A percentile compares a stretch with the other conserved stretches of the same genome.
Evolutionary conservation across 2,113 vertebrate species (phyloP).

Genomic region (Meles meles): DNA sequence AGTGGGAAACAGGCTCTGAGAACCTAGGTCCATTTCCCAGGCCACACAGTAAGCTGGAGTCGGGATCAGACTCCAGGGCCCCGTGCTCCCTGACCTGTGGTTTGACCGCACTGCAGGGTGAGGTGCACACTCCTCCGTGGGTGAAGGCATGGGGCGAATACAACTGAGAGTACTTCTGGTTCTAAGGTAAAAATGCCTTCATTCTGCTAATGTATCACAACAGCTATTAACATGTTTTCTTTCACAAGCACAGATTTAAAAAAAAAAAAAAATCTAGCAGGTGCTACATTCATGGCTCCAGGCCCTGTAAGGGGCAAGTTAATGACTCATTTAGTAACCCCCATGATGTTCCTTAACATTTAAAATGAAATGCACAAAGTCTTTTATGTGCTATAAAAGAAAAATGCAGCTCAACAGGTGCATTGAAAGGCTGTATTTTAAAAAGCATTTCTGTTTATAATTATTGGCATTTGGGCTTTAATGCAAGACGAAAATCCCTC

Average conservation of each 20-base stretch:
- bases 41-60: rapidly evolving
- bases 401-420: background rate
- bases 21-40: background rate
- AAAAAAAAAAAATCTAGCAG: background rate
- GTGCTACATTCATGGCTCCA: background rate
- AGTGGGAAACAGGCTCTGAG: background rate
- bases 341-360: background rate
- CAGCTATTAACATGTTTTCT: background rate
- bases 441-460: constrained; percentile 39
- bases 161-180: background rate
- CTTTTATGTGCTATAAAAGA: background rate
- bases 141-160: rapidly evolving
- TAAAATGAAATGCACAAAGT: background rate
- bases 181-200: background rate
- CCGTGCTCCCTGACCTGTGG: background rate
- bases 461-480: constrained; percentile 27
- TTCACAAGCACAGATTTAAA: background rate
- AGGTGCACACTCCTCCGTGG: no score
- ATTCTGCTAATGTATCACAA: background rate
- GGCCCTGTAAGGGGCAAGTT: background rate
- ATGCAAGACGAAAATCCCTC: background rate
- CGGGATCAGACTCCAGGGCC: background rate
- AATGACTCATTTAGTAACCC: background rate
- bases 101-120: rapidly evolving
- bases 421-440: background rate